Base-by-base conservation (phyloP, 2,797 vertebrate genomes). In the Tympanoctomys barrerae region DNA sequence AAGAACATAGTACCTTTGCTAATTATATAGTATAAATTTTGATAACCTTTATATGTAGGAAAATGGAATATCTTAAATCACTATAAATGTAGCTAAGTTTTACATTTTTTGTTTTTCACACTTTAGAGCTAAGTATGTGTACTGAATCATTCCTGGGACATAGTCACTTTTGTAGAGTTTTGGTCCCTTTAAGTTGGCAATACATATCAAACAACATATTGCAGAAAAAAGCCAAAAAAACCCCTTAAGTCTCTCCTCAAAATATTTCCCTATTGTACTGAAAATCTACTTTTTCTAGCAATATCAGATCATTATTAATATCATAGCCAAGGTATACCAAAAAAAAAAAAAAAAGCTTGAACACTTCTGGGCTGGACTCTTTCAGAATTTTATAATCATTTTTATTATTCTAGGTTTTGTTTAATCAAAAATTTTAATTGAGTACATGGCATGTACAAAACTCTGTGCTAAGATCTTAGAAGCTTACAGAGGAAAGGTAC, bases 11-110 rank as follows among this genome's bases (percentile, higher is more conserved):
- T 88, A 71, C 7, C 18, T 42, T 94, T 90, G 80, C 46, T 87
- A 79, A 42, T 95, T 86, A 87, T 24, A 73, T 1, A 46, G 16
- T 62, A 36, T n/a, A 80, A 89, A 85, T 64, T 70, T 62, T 85
- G 46, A 66, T 14, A 85, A n/a, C 46, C 77, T 22, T 93, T 91
- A 87, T 52, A 87, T 33, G 19, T 82, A 64, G 31, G 36, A 28
- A 92, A 92, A 57, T 59, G 54, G 39, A 85, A 42, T 81, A 95
- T 91, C 66, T 93, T 39, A 90, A 87, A 59, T 13, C 73, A 21
- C 26, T 64, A 36, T 36, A 71, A 66, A 26, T 80, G 24, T 66
- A 91, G 36, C 49, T 82, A 77, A 33, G 54, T 68, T 87, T 88
- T 88, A 88, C 14, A 62, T 46, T 28, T 2, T 49, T 68, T 81